Percentiles rank a stretch among this genome's conserved stretches.
Evolutionary conservation across 2,797 vertebrate genomes (phyloP).

Genomic region (Acanthornis magna): DNA sequence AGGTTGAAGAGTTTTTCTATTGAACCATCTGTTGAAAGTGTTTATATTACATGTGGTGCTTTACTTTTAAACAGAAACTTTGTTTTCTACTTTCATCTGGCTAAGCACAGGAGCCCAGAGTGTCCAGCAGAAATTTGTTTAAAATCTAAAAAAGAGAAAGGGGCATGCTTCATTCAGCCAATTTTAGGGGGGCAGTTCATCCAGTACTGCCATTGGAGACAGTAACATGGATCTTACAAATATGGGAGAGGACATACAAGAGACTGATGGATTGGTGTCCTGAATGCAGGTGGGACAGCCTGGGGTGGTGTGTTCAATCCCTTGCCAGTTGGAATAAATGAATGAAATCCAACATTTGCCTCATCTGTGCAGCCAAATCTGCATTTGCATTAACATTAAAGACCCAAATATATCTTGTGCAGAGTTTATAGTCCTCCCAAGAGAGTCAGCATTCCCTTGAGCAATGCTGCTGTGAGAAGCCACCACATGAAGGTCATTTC

Average conservation of each 20-base stretch:
- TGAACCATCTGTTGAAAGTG: background rate
- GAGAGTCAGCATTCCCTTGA: background rate
- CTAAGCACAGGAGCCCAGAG: background rate
- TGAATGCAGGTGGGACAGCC: background rate
- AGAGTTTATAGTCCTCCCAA: background rate
- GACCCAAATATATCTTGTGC: background rate
- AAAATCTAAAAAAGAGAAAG: background rate
- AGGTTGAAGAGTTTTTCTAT: background rate
- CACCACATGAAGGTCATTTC: background rate
- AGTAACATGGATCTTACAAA: background rate
- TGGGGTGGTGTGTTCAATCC: background rate
- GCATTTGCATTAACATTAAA: background rate
- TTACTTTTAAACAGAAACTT: background rate
- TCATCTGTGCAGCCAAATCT: rapidly evolving
- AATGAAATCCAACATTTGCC: background rate
- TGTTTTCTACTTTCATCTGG: background rate
- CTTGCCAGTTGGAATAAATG: background rate
- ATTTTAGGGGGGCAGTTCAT: background rate
- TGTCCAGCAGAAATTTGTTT: background rate
- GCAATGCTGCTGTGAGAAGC: background rate
- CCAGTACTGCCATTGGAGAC: background rate
- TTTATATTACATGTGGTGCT: background rate
- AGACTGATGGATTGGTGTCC: background rate
- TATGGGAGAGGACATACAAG: background rate
- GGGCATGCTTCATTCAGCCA: background rate